Percentiles rank a stretch among this genome's conserved stretches.
Conservation (phyloP, 2,113 vertebrate species). For the Orthonyx spaldingii region DNA sequence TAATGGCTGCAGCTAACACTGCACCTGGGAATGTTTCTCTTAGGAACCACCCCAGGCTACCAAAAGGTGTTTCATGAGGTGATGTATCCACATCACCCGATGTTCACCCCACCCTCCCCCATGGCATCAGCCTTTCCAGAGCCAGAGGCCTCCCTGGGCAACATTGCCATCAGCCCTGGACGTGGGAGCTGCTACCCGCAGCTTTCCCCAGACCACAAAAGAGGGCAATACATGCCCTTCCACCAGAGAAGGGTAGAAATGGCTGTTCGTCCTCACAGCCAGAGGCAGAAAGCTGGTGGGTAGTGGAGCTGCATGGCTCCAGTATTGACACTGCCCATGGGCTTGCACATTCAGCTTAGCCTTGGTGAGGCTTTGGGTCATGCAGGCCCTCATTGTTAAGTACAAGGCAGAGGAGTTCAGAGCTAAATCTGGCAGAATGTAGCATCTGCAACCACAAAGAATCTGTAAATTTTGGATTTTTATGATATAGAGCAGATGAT, state of each 20-base stretch:
- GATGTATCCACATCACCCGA: neutral
- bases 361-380: neutral
- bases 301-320: fast-evolving
- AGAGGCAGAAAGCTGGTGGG: neutral
- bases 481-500: neutral
- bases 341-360: neutral
- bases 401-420: neutral
- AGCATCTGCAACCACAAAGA: neutral
- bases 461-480: neutral
- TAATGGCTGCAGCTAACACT: neutral
- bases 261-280: neutral
- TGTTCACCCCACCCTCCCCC: neutral
- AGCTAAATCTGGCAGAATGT: neutral
- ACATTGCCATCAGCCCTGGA: neutral
- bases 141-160: neutral
- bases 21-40: neutral
- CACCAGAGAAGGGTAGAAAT: neutral
- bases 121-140: neutral
- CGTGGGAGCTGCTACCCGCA: neutral
- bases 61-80: constrained; percentile 23
- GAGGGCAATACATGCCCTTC: neutral
- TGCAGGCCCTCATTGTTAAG: fast-evolving
- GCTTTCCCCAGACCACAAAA: fast-evolving
- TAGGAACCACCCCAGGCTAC: constrained; percentile 31
- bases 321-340: fast-evolving